Base-by-base conservation (phyloP, 2,888 invertebrate species). In the Xestobium rufovillosum region DNA sequence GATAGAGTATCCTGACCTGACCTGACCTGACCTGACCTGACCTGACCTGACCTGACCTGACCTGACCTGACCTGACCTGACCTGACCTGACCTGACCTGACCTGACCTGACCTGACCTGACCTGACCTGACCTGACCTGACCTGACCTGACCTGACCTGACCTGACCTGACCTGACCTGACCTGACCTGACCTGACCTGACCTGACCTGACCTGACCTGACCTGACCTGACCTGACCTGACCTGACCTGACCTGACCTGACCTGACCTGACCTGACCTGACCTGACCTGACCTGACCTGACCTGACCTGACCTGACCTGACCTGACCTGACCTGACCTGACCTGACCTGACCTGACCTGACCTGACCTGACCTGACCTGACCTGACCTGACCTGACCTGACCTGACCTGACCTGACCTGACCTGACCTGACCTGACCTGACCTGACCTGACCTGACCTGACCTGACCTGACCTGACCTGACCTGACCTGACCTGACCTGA, bases 291-390 rank as follows among this genome's bases (percentile, higher is more conserved):
- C 40, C 41, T 43, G 39, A 40, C 40, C 41, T 43, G 39, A 40
- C 40, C 41, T 43, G 39, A 40, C 40, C 41, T 43, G 39, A 40
- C 40, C 41, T 43, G 39, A 40, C 40, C 41, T 43, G 39, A 40
- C 40, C 41, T 43, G 39, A 40, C 40, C 41, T 43, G 39, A 40
- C 40, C 41, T 43, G 39, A 40, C 40, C 41, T 43, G 39, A 40
- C 40, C 41, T 43, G 39, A 42, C 40, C 41, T 43, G 39, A 40
- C 40, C 41, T 43, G 39, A 40, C 40, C 41, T 43, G 39, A 40
- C 40, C 41, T 37, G 31, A 40, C 40, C 41, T 43, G 31, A 40
- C 40, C 41, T 43, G 31, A 40, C 40, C 41, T 43, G 31, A 40
- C 40, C 41, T 43, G 31, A 40, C 40, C 41, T 43, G 31, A 40